phyloP scores from a whole-genome alignment of 2,113 vertebrate genomes.

The Suricata suricatta region DNA sequence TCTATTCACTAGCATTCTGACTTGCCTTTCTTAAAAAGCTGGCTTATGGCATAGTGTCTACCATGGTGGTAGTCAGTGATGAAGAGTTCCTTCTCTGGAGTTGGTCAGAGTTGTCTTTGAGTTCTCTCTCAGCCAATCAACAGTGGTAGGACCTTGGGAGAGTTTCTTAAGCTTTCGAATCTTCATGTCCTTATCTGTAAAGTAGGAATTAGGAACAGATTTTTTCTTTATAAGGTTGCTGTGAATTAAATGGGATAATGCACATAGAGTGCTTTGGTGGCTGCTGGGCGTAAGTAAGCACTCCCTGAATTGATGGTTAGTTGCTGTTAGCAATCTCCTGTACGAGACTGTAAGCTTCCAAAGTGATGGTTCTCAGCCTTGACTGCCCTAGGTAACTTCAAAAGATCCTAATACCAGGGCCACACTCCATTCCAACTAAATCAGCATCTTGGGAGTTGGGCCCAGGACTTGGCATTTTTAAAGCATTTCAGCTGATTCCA shows the following conservation, averaged over 20 bases:
- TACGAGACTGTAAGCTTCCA: not conserved
- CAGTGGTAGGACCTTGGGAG: not conserved
- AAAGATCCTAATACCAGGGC: not conserved
- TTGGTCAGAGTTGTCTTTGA: not conserved
- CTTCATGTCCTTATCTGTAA: conserved; percentile 30
- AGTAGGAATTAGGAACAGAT: not conserved
- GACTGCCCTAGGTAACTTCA: not conserved
- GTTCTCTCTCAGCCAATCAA: not conserved
- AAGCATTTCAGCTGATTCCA: not conserved
- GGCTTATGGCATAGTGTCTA: not conserved
- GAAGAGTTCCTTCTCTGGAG: not conserved
- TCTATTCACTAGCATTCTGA: not conserved
- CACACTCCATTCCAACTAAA: not conserved
- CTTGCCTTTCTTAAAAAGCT: not conserved
- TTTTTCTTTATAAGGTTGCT: not conserved
- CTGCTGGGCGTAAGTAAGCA: not conserved
- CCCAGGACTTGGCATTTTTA: not conserved
- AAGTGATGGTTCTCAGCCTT: not conserved
- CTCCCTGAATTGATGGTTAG: not conserved
- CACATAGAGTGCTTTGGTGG: not conserved
- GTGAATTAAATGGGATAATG: not conserved
- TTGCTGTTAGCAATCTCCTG: not conserved
- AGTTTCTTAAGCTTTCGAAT: conserved; percentile 30
- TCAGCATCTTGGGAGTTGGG: not conserved
- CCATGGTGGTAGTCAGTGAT: not conserved